Percentiles rank a stretch among this genome's conserved stretches.
phyloP scores from a whole-genome alignment of 2,113 vertebrate genomes.

The Octodon degus region DNA sequence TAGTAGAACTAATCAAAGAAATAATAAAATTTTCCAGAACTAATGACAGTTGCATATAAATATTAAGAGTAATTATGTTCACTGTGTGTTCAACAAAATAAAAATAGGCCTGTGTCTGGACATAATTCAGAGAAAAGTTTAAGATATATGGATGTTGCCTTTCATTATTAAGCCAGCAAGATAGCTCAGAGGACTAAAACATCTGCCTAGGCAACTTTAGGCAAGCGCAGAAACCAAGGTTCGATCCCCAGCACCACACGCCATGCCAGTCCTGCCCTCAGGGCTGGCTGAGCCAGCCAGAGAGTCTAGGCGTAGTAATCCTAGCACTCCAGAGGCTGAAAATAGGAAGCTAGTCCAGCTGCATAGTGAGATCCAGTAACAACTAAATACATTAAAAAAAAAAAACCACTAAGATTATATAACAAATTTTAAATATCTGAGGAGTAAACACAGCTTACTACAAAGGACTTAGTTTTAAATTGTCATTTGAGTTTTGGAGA shows the following conservation, averaged over 20 bases:
- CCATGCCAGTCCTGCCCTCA: too few species aligned
- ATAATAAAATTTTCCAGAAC: background rate
- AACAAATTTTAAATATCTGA: background rate
- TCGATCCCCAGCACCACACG: too few species aligned
- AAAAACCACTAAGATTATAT: background rate
- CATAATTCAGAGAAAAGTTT: background rate
- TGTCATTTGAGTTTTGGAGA: background rate
- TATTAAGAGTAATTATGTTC: background rate
- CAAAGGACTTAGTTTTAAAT: background rate
- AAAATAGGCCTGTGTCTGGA: background rate
- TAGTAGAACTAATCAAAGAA: conserved; percentile 13
- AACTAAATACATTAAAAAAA: too few species aligned
- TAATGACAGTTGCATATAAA: background rate
- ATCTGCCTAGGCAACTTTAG: too few species aligned
- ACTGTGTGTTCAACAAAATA: background rate
- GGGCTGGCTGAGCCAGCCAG: too few species aligned
- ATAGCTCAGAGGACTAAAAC: too few species aligned
- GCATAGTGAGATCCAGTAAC: too few species aligned
- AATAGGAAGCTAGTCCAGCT: too few species aligned
- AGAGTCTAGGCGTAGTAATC: too few species aligned
- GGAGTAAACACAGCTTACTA: background rate
- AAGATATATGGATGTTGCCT: background rate
- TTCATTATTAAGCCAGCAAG: too few species aligned
- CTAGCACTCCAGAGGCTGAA: too few species aligned
- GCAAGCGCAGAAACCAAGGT: too few species aligned